A percentile compares a stretch with the other conserved stretches of the same genome.
Evolutionary conservation across 1,140 invertebrate species (phyloP).

Genomic region (Papilio polyxenes): DNA sequence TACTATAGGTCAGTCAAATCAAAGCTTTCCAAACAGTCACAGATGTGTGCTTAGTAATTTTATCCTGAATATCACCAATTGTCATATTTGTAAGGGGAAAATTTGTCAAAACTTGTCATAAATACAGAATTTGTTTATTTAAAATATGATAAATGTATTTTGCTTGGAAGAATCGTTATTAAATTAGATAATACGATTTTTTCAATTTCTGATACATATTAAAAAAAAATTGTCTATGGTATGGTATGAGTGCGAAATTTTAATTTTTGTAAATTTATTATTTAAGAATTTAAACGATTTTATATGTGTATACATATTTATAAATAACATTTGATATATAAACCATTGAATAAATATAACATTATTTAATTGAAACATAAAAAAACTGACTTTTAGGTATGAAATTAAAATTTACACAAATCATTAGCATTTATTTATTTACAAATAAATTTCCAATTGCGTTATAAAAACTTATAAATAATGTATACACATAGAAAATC

Average conservation of each 20-base stretch:
- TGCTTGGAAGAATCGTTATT: not conserved
- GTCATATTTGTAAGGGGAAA: not conserved
- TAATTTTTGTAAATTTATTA: not conserved
- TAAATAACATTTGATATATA: not conserved
- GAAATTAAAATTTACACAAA: not conserved
- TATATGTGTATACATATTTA: not conserved
- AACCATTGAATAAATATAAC: not conserved
- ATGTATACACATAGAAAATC: not conserved
- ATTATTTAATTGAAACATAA: not conserved
- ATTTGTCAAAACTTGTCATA: not conserved
- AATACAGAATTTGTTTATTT: not conserved
- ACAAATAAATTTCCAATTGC: not conserved
- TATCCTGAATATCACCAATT: not conserved
- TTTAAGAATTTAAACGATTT: not conserved
- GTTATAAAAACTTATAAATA: not conserved
- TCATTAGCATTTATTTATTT: conserved; percentile 1
- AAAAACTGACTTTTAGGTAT: not conserved
- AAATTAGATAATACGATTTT: not conserved
- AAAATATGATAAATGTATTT: not conserved
- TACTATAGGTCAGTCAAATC: not conserved
- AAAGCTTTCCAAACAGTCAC: not conserved
- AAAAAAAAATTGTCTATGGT: not conserved
- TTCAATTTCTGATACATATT: not conserved
- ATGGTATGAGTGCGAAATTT: not conserved
- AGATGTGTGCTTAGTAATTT: not conserved